Conservation (phyloP, 2,113 vertebrate species). For the Camelus dromedarius region DNA sequence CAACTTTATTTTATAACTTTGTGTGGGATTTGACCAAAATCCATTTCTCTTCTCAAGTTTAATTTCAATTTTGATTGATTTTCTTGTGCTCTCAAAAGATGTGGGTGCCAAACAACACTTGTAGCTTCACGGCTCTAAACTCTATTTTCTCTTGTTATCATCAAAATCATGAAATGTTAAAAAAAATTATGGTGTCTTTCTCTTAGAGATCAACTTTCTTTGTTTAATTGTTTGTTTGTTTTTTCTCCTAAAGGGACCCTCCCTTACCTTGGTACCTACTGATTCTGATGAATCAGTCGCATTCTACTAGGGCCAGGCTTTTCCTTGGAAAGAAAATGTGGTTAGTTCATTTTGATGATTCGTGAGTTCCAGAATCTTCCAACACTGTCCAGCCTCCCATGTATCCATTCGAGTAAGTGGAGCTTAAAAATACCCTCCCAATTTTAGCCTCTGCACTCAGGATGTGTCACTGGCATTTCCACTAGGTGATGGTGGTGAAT, state of each 20-base stretch:
- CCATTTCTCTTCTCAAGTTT: neutral
- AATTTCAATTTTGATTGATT: neutral
- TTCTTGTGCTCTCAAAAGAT: neutral
- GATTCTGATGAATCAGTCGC: neutral
- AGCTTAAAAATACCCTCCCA: too few relatives aligned
- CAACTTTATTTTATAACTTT: neutral
- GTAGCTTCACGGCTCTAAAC: neutral
- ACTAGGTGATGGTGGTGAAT: rapidly evolving
- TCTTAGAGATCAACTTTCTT: neutral
- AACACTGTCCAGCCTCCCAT: neutral
- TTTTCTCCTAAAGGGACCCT: neutral
- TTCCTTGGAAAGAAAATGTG: neutral
- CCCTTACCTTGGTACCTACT: neutral
- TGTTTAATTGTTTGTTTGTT: too few relatives aligned
- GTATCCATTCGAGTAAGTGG: neutral
- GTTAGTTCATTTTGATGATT: neutral
- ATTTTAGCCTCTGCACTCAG: neutral
- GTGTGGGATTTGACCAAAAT: neutral
- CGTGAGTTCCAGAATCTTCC: neutral
- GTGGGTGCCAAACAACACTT: neutral
- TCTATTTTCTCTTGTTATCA: neutral
- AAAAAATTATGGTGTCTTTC: neutral
- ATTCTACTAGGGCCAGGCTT: neutral
- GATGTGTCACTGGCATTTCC: neutral
- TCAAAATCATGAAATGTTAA: neutral